Evolutionary conservation across 2,888 invertebrate genomes (phyloP), one percentile per base, ranked within the genome.

Genomic region (Eurytoma adleriae): DNA sequence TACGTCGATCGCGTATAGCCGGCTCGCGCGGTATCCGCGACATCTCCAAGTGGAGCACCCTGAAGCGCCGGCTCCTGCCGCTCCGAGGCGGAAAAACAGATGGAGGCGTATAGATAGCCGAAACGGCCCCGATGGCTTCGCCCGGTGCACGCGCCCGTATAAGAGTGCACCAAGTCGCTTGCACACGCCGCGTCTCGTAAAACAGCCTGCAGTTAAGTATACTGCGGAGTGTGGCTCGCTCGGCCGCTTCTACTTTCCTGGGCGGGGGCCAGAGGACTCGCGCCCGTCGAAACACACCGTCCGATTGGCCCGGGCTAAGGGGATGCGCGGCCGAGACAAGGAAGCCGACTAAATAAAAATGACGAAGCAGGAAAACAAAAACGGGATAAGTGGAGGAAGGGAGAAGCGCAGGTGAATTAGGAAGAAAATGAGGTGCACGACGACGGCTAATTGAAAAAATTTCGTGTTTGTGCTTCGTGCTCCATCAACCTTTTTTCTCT

Each of bases 141-240:
- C 40, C 18, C 48, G 40, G 12, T 30, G 40, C 40, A 64, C 64
- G n/a, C 2, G n/a, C 7, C 40, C 30, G 62, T 14, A 4, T 12
- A 12, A 40, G 67, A n/a, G 52, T 12, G 13, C 12, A 24, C 52
- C 54, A 10, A 20, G 56, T 40, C 40, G 40, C 40, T 40, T 7
- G 5, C 40, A 27, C 30, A 7, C 56, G 7, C 54, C 18, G 14
- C 0, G 20, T 54, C 56, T 71, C 78, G 78, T 78, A 78, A 78
- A 71, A 71, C 71, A 57, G 78, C 48, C 48, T n/a, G n/a, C n/a
- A 78, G 78, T 71, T 78, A 71, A 71, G 78, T 78, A 71, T 66
- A 64, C 52, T 57, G 27, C 56, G 66, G 24, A 24, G 24, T 24
- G 24, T 24, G 24, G 24, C 24, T 1, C 24, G 24, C 24, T 24